Percentiles rank a stretch among this genome's conserved stretches.
These are phyloP conservation scores for Sphinx pinastri DNA, from an alignment of 2,888 invertebrate species.

Conservation along the genomic window DNA sequence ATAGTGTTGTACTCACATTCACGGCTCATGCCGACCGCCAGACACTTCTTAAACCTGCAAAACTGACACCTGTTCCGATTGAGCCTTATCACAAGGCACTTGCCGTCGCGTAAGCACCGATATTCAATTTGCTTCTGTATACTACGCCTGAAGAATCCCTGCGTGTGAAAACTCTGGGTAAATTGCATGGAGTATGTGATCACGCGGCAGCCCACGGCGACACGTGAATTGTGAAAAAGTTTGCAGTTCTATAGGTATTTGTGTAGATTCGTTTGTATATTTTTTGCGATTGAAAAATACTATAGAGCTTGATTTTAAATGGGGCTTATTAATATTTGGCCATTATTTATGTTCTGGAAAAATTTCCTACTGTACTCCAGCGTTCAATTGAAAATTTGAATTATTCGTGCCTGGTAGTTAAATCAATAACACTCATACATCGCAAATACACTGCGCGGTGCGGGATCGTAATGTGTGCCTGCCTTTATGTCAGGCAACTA, in stretches of 20 bases:
- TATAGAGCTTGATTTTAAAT: too few relatives aligned
- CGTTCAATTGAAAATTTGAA: too few relatives aligned
- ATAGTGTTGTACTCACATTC: slow-evolving; percentile 92
- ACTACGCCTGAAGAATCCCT: slow-evolving; percentile 98
- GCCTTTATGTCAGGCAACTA: too few relatives aligned
- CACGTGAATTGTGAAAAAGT: not conserved
- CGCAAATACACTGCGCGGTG: too few relatives aligned
- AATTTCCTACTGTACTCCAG: too few relatives aligned
- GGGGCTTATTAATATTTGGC: too few relatives aligned
- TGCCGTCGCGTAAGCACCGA: slow-evolving; percentile 96
- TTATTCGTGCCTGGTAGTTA: too few relatives aligned
- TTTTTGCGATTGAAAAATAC: too few relatives aligned
- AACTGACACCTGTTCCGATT: slow-evolving; percentile 98
- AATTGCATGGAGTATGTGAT: not conserved
- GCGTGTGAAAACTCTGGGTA: slow-evolving; percentile 40
- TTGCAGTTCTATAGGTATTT: not conserved
- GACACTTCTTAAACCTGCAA: slow-evolving; percentile 98
- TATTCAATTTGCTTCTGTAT: slow-evolving; percentile 99
- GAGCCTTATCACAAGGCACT: slow-evolving; percentile 96
- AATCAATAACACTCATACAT: too few relatives aligned
- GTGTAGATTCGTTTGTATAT: not conserved
- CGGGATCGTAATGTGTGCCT: too few relatives aligned
- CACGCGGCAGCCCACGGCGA: not conserved
- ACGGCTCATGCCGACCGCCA: slow-evolving; percentile 97
- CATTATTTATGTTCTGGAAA: too few relatives aligned